Percentiles rank a stretch among this genome's conserved stretches.
Evolutionary conservation across 2,888 invertebrate genomes (phyloP).

Genomic region (Oligia strigilis): DNA sequence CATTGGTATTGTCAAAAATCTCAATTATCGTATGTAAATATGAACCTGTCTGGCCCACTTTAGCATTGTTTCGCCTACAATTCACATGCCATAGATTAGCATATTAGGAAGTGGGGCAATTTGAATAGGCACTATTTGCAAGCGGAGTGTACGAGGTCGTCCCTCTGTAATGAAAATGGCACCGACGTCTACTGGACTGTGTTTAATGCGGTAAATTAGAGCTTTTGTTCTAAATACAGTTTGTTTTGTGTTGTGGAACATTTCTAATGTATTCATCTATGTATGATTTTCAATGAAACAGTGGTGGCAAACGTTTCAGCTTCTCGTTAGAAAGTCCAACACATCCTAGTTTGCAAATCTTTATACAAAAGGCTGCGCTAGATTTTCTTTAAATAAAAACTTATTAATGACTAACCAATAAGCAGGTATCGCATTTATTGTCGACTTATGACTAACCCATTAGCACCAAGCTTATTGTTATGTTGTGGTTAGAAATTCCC

Average conservation of each 20-base stretch:
- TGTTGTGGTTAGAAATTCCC: constrained; percentile 20
- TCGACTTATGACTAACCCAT: constrained; percentile 25
- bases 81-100: constrained; percentile 84
- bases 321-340: constrained; percentile 41
- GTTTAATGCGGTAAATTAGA: constrained; percentile 65
- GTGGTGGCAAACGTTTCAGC: constrained; percentile 20
- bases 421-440: constrained; percentile 10
- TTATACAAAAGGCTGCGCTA: constrained; percentile 24
- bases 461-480: constrained; percentile 8
- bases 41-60: constrained; percentile 81
- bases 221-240: constrained; percentile 63
- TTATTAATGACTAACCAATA: neutral
- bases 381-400: constrained; percentile 12
- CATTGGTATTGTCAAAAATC: constrained; percentile 76
- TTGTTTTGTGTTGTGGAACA: constrained; percentile 47
- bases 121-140: constrained; percentile 77
- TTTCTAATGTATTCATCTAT: constrained; percentile 54
- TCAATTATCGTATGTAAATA: constrained; percentile 77
- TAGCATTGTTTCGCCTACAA: constrained; percentile 84
- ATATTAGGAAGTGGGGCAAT: constrained; percentile 87
- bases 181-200: constrained; percentile 56
- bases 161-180: constrained; percentile 65
- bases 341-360: constrained; percentile 48
- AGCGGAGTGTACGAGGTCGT: constrained; percentile 64
- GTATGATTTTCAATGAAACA: constrained; percentile 43